A percentile compares a stretch with the other conserved stretches of the same genome.
phyloP scores from a whole-genome alignment of 1,140 invertebrate genomes.

The Ridgeia piscesae region DNA sequence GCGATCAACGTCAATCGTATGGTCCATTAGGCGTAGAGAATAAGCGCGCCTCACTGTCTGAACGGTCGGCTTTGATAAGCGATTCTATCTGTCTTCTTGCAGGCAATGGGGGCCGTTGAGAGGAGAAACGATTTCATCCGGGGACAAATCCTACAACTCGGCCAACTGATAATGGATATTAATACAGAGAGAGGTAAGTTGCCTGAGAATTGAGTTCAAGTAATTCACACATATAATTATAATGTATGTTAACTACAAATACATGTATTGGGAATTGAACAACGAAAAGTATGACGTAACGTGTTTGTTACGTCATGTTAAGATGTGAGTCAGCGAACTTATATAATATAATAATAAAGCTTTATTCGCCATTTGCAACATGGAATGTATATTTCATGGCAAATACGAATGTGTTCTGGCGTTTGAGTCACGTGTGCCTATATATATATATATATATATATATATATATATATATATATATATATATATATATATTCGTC shows the following conservation, averaged over 20 bases:
- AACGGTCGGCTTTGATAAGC: not conserved
- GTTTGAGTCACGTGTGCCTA: no score
- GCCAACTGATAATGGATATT: slow-evolving; percentile 8
- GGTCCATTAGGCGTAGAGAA: not conserved
- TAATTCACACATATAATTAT: not conserved
- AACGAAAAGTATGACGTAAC: slow-evolving; percentile 2
- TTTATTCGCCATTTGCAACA: no score
- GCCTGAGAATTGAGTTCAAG: not conserved
- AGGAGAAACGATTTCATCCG: not conserved
- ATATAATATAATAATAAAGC: no score
- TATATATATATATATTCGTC: no score
- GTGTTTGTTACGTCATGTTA: not conserved
- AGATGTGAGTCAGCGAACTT: no score
- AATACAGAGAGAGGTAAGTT: slow-evolving; percentile 16
- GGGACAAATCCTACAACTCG: slow-evolving; percentile 12
- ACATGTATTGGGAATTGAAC: not conserved
- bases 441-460: no score
- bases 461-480: no score
- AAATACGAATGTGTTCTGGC: no score
- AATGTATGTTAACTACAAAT: not conserved
- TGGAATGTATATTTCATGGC: no score
- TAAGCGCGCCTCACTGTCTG: not conserved
- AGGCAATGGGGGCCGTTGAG: not conserved
- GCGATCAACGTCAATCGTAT: not conserved
- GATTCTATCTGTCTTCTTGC: not conserved